Evolutionary conservation across 2,888 invertebrate species (phyloP).

Genomic region (Cerceris rybyensis): DNA sequence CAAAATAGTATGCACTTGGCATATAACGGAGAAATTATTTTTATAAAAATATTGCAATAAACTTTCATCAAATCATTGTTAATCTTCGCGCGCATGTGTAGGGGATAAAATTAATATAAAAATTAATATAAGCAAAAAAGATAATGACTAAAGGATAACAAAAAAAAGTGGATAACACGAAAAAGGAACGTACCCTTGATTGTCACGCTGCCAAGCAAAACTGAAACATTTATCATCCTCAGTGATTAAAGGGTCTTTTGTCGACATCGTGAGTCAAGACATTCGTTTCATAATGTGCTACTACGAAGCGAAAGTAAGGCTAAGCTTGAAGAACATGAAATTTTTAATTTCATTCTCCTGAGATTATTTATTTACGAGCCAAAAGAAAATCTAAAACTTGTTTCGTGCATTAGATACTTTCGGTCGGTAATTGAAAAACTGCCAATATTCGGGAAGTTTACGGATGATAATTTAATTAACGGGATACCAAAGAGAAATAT

Average conservation of each 20-base stretch:
- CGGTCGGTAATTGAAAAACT: neutral
- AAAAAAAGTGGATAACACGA: slow-evolving; percentile 1
- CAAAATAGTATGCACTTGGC: neutral
- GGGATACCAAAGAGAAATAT: neutral
- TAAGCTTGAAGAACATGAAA: slow-evolving; percentile 1
- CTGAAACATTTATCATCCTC: slow-evolving; percentile 52
- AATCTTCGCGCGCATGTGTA: too few species aligned
- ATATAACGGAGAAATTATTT: neutral
- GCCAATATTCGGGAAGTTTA: neutral
- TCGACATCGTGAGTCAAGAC: slow-evolving; percentile 41
- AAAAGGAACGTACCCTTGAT: slow-evolving; percentile 17
- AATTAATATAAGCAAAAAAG: neutral
- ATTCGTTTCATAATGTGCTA: slow-evolving; percentile 24
- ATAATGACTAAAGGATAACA: slow-evolving; percentile 11
- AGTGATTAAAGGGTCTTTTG: slow-evolving; percentile 56
- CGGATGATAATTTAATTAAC: neutral
- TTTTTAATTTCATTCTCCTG: slow-evolving; percentile 21
- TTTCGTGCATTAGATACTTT: neutral
- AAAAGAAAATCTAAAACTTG: neutral
- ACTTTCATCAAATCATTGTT: too few species aligned
- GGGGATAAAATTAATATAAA: neutral
- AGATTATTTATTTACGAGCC: neutral
- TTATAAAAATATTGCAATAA: neutral
- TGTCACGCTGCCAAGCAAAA: slow-evolving; percentile 26
- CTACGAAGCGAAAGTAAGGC: slow-evolving; percentile 1